Conservation (phyloP, 2,113 vertebrate species). For the Hemicordylus capensis region DNA sequence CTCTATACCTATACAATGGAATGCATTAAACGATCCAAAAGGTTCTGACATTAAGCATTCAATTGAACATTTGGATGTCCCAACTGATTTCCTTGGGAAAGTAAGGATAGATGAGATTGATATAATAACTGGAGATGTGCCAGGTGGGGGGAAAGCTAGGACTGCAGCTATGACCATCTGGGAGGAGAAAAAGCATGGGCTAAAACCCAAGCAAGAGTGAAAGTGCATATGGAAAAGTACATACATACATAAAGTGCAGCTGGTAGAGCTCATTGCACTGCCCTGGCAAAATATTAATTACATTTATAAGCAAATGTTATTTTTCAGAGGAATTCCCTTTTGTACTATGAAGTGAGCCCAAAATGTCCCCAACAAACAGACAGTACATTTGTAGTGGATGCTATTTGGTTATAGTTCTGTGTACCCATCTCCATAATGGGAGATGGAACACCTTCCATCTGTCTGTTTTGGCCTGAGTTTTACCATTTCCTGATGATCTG, state of each 20-base stretch:
- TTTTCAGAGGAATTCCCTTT: background rate
- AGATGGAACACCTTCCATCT: conserved; percentile 6
- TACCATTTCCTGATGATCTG: background rate
- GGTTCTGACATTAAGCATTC: no score
- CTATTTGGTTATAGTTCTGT: background rate
- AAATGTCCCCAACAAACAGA: background rate
- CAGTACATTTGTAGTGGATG: background rate
- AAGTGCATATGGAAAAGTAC: background rate
- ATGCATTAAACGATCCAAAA: no score
- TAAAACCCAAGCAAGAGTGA: background rate
- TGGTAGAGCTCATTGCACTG: no score
- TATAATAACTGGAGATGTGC: background rate
- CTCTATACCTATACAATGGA: no score
- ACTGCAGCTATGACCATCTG: background rate
- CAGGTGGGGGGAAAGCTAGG: background rate
- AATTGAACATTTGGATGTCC: no score
- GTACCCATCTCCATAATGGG: background rate
- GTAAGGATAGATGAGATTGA: no score
- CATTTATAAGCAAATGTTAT: background rate
- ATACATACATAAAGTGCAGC: background rate
- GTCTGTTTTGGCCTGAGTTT: background rate
- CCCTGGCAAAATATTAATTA: background rate
- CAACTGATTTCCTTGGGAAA: no score
- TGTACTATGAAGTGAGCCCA: background rate
- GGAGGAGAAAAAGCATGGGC: background rate